Conservation (phyloP, 2,113 vertebrate genomes). For the Laticauda laticaudata region DNA sequence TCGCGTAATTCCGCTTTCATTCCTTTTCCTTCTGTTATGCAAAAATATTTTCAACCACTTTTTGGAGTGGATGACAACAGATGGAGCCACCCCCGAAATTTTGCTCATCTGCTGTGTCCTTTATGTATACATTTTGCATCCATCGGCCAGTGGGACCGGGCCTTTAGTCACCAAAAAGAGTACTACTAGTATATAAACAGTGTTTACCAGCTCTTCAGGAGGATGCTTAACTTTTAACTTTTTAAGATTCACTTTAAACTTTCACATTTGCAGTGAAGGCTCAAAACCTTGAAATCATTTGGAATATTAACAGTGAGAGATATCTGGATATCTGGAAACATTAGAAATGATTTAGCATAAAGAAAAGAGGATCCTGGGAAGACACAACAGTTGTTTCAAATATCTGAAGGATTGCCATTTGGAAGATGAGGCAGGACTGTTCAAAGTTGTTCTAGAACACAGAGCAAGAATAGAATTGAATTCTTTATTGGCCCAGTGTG, state of each 20-base stretch:
- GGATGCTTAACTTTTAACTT: background rate
- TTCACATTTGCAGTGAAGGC: background rate
- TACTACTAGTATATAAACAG: background rate
- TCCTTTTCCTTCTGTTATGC: too few species aligned
- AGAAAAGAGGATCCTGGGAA: background rate
- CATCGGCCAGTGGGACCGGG: too few species aligned
- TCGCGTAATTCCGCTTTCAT: too few species aligned
- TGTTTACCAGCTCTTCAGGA: background rate
- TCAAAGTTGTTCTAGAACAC: background rate
- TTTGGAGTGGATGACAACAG: too few species aligned
- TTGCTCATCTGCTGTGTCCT: too few species aligned
- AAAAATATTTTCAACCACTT: too few species aligned
- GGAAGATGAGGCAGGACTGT: background rate
- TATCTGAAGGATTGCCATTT: background rate
- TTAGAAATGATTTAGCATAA: background rate
- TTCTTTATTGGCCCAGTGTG: too few species aligned
- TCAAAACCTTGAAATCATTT: background rate
- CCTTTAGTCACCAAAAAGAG: background rate
- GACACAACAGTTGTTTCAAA: background rate
- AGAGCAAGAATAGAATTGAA: background rate
- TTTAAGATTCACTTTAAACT: background rate
- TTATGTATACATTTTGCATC: too few species aligned
- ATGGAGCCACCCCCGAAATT: too few species aligned
- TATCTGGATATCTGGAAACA: background rate
- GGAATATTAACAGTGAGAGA: background rate